Percentiles rank a stretch among this genome's conserved stretches.
Conservation (phyloP, 2,888 invertebrate species). For the Atethmia centrago region DNA sequence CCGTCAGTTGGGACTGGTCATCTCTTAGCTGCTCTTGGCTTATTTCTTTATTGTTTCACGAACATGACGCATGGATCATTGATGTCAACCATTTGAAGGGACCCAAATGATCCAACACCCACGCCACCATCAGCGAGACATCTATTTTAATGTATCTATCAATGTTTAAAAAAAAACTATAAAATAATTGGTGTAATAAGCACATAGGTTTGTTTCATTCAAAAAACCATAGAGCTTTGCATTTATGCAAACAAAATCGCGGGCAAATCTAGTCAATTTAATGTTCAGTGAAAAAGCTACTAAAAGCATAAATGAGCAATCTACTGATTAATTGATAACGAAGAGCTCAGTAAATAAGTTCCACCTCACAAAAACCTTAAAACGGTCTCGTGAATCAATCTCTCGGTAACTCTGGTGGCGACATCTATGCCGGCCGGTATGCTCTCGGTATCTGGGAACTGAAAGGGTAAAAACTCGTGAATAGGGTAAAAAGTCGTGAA, state of each 20-base stretch:
- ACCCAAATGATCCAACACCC: too few relatives aligned
- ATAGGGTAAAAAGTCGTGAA: conserved; percentile 60
- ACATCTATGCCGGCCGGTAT: conserved; percentile 63
- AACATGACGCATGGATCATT: too few relatives aligned
- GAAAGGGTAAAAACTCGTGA: conserved; percentile 54
- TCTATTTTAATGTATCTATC: too few relatives aligned
- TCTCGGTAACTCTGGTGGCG: conserved; percentile 57
- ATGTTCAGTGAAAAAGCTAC: background rate
- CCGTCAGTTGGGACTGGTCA: too few relatives aligned
- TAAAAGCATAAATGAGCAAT: conserved; percentile 20
- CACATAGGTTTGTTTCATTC: too few relatives aligned
- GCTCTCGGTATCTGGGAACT: conserved; percentile 60
- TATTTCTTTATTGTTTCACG: too few relatives aligned
- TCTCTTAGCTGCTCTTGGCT: too few relatives aligned
- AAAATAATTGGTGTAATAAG: too few relatives aligned
- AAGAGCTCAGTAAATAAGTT: conserved; percentile 39
- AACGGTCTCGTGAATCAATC: conserved; percentile 62
- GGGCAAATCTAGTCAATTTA: background rate
- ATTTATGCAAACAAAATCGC: conserved; percentile 4
- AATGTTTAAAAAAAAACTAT: too few relatives aligned
- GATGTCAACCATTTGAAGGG: too few relatives aligned
- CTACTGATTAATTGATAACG: conserved; percentile 41
- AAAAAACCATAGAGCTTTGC: too few relatives aligned
- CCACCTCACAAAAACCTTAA: conserved; percentile 38
- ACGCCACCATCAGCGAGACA: too few relatives aligned